Evolutionary conservation across 1,140 invertebrate genomes (phyloP).

Genomic region (Carposina sasakii): DNA sequence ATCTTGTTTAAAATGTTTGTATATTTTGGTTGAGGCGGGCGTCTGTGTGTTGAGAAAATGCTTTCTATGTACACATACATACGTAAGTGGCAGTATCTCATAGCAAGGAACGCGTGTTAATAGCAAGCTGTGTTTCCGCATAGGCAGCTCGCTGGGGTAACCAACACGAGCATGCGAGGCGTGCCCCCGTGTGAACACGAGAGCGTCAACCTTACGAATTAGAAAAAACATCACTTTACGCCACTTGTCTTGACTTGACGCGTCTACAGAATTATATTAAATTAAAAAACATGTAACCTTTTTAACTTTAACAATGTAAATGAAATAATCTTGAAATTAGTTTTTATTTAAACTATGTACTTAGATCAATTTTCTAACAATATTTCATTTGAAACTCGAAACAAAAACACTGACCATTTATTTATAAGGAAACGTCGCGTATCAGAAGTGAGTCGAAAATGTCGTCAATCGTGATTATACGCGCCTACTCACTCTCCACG

Average conservation of each 20-base stretch:
- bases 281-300: not conserved
- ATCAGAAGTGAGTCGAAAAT: too few relatives aligned
- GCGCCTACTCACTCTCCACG: constrained; percentile 46
- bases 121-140: constrained; percentile 65
- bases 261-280: too few relatives aligned
- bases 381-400: not conserved
- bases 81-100: constrained; percentile 65
- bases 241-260: constrained; percentile 26
- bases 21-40: constrained; percentile 23
- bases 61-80: constrained; percentile 38
- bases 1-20: constrained; percentile 36
- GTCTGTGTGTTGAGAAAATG: constrained; percentile 49
- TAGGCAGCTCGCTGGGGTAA: constrained; percentile 56
- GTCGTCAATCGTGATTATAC: constrained; percentile 52
- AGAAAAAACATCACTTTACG: constrained; percentile 60
- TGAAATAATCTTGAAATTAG: not conserved
- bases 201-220: constrained; percentile 68
- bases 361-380: not conserved
- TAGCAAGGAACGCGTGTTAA: constrained; percentile 65
- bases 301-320: not conserved
- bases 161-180: constrained; percentile 46
- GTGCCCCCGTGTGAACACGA: constrained; percentile 56
- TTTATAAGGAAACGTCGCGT: constrained; percentile 24
- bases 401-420: constrained; percentile 7
- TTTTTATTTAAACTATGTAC: not conserved